Percentiles rank a stretch among this genome's conserved stretches.
Conservation (phyloP, 37 sponge, comb jelly and placozoan species). For the Aplysina aerophoba region DNA sequence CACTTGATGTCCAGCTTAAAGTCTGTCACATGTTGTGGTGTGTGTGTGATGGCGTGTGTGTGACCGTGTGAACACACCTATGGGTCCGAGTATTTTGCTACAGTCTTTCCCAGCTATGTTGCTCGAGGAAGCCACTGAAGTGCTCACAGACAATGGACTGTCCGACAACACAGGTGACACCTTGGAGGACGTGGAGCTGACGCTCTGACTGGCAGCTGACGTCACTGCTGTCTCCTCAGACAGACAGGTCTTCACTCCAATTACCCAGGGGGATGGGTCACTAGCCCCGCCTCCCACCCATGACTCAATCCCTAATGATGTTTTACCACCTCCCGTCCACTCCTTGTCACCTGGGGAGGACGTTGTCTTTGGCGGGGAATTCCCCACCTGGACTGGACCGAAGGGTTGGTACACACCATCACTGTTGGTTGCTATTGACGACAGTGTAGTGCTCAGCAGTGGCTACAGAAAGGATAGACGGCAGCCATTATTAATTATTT, state of each 20-base stretch:
- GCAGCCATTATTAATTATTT: background rate
- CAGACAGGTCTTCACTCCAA: background rate
- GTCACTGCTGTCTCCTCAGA: background rate
- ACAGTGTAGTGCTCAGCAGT: background rate
- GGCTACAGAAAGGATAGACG: background rate
- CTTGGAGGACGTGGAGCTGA: too few species aligned
- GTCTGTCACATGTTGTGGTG: background rate
- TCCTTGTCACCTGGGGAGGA: background rate
- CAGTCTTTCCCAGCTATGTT: too few species aligned
- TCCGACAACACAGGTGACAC: too few species aligned
- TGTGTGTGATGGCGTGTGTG: too few species aligned
- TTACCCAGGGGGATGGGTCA: slow-evolving; percentile 2
- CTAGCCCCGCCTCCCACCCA: too few species aligned
- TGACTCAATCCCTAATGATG: too few species aligned
- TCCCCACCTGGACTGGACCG: background rate
- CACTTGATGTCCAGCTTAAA: background rate
- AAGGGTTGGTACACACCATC: slow-evolving; percentile 28
- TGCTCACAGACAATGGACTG: too few species aligned
- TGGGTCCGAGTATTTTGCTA: too few species aligned
- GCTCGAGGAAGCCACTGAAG: too few species aligned
- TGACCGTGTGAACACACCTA: too few species aligned
- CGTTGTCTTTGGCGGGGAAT: background rate
- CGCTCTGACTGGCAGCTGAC: background rate
- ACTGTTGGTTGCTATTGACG: slow-evolving; percentile 18
- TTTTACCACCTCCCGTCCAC: background rate